These are phyloP conservation scores for Pelobates cultripes DNA, from an alignment of 2,797 vertebrate species.

Conservation along the genomic window DNA sequence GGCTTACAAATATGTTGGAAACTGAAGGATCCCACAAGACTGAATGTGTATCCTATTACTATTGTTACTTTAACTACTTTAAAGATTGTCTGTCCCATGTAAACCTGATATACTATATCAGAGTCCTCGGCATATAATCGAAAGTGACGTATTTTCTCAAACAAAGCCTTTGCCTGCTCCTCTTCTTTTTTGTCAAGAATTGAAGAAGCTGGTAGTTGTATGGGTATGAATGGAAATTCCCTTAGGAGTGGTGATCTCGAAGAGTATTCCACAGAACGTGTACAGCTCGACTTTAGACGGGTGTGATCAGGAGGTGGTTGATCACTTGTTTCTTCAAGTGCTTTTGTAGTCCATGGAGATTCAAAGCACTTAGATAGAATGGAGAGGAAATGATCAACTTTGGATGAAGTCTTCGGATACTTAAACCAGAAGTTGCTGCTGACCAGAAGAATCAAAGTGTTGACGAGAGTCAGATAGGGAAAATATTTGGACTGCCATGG, in stretches of 20 bases:
- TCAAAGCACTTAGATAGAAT: constrained; percentile 82
- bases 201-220: constrained; percentile 34
- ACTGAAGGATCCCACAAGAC: constrained; percentile 72
- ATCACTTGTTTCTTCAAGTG: constrained; percentile 74
- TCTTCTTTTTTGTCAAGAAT: constrained; percentile 78
- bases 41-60: constrained; percentile 74
- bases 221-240: constrained; percentile 30
- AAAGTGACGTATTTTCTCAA: constrained; percentile 80
- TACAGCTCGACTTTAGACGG: constrained; percentile 27
- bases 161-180: constrained; percentile 79
- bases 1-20: constrained; percentile 76
- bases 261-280: constrained; percentile 37
- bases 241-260: constrained; percentile 49
- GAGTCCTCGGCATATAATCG: constrained; percentile 77
- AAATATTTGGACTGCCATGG: constrained; percentile 80
- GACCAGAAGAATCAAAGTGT: constrained; percentile 76
- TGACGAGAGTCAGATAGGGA: constrained; percentile 79
- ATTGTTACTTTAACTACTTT: constrained; percentile 71
- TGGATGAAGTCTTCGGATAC: constrained; percentile 81
- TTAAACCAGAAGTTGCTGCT: constrained; percentile 84
- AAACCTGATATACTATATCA: constrained; percentile 80
- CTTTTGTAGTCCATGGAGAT: constrained; percentile 82
- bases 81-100: constrained; percentile 76
- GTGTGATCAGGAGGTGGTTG: constrained; percentile 63
- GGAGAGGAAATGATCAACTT: constrained; percentile 80